These are phyloP conservation scores for Phyllotis vaccarum DNA, from an alignment of 2,797 vertebrate species.

Conservation along the genomic window DNA sequence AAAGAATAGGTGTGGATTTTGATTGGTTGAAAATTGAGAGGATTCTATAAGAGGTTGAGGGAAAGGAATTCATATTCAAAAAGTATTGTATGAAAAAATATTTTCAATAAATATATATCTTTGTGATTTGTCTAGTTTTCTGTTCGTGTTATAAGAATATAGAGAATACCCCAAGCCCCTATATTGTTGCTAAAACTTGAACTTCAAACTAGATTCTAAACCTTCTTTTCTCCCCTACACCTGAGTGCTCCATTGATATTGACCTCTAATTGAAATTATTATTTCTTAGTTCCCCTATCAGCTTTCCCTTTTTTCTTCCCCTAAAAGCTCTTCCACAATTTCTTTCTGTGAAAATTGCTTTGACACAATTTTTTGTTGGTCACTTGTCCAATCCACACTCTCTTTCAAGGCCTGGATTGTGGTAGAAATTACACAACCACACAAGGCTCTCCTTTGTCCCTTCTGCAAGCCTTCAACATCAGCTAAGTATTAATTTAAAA, in stretches of 20 bases:
- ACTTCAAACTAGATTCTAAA: conserved; percentile 6
- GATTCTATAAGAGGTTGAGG: neutral
- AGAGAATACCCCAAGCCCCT: neutral
- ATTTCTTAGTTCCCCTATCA: neutral
- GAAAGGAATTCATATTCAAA: neutral
- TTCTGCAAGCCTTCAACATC: neutral
- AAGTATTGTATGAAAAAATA: neutral
- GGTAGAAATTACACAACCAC: neutral
- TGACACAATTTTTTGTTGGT: neutral
- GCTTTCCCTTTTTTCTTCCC: neutral
- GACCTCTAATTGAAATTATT: neutral
- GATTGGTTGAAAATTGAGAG: rapidly evolving
- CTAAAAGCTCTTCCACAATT: neutral
- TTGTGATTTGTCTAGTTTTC: neutral
- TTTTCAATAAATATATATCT: neutral
- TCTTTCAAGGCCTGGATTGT: neutral
- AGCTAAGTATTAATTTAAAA: neutral
- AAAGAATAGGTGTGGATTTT: neutral
- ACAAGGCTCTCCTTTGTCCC: neutral
- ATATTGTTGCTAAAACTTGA: neutral
- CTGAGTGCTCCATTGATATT: neutral
- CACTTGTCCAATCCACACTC: neutral
- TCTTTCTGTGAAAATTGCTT: neutral
- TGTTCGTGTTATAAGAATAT: neutral
- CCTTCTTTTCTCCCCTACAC: neutral